Base-by-base conservation (phyloP, 2,797 vertebrate genomes). In the Rhodeus uyekii region DNA sequence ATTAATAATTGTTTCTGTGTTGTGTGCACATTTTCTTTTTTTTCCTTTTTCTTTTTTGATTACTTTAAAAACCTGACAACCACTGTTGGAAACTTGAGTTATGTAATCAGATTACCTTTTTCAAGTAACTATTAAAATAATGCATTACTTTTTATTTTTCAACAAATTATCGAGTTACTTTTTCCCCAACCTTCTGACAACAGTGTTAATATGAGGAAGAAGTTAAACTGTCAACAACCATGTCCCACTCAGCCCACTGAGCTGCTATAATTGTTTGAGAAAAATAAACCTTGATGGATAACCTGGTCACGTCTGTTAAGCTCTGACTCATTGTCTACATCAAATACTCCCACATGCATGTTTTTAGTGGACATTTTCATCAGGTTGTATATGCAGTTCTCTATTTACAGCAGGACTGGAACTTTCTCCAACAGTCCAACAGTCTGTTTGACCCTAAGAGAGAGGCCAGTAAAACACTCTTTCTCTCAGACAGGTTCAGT, bases 251-350 rank as follows among this genome's bases (percentile, higher is more conserved):
- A 32, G 34, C 8, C 22, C 24, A 42, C 34, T 39, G 19, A 69
- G 46, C 77, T 29, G 64, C 48, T 69, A 34, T 36, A n/a, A 24
- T 50, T 65, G 12, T 79, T 32, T 16, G 24, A 44, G 18, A 58
- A 24, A 53, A 55, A 44, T 24, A 69, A 69, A 60, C 38, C 19
- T 53, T 34, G 12, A 69, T 71, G 39, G 24, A 60, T 34, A 60
- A 71, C 67, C 65, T 61, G 38, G 36, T 61, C 78, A 60, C 4
- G 4, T 69, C 65, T 71, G 38, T 60, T 34, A 60, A 67, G 50
- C 24, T 9, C 6, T 32, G 36, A 80, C 65, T 80, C 50, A 44
- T 24, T 24, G 36, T 58, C 36, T 79, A 39, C 27, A 58, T 60
- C 50, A 80, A 58, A 80, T 34, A 44, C 77, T 69, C 36, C 48